Percentiles rank a stretch among this genome's conserved stretches.
These are phyloP conservation scores for Pungitius pungitius DNA, from an alignment of 2,113 vertebrate species.

Conservation along the genomic window DNA sequence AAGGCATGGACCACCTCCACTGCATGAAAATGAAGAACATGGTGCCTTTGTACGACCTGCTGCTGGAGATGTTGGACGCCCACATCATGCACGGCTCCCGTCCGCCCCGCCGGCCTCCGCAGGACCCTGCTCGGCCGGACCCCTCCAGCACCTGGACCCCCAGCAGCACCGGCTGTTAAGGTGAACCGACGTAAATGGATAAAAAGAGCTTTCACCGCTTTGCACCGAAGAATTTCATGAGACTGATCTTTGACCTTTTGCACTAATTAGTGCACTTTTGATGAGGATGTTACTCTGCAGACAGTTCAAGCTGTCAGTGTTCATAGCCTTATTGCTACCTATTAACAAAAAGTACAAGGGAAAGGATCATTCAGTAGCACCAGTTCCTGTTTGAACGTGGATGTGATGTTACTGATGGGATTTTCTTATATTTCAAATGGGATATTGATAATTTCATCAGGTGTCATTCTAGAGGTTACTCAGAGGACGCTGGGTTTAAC, in stretches of 20 bases:
- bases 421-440: background rate
- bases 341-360: background rate
- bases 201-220: constrained; percentile 25
- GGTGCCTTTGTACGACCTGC: constrained; percentile 93
- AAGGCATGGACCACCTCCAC: constrained; percentile 98
- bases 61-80: constrained; percentile 97
- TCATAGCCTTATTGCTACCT: constrained; percentile 19
- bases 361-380: background rate
- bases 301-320: constrained; percentile 1
- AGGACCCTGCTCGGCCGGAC: constrained; percentile 10
- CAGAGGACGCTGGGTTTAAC: background rate
- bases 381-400: background rate
- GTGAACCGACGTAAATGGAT: constrained; percentile 23
- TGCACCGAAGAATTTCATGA: constrained; percentile 3
- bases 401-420: background rate
- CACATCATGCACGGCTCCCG: constrained; percentile 87
- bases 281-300: background rate
- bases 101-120: constrained; percentile 33
- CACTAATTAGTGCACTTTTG: constrained; percentile 16
- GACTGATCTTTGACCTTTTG: constrained; percentile 26
- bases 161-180: constrained; percentile 15
- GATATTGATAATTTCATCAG: background rate
- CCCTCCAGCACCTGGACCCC: constrained; percentile 51
- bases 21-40: constrained; percentile 98
- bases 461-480: background rate